These are phyloP conservation scores for Glaucidium brasilianum DNA, from an alignment of 2,113 vertebrate genomes.

Conservation along the genomic window DNA sequence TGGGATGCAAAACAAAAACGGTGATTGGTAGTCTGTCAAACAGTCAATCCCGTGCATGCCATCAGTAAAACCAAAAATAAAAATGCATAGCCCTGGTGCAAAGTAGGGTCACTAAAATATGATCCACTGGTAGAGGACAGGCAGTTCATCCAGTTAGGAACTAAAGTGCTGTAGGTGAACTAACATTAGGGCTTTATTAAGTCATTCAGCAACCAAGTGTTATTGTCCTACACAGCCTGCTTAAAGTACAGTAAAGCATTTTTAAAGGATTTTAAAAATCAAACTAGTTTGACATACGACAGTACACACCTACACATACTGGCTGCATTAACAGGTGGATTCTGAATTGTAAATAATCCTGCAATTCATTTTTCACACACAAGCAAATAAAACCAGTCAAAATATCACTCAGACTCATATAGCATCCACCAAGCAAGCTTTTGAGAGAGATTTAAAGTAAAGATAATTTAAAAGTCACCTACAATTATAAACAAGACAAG, in stretches of 20 bases:
- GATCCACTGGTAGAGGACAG: constrained; percentile 20
- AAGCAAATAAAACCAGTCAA: constrained; percentile 70
- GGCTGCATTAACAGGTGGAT: constrained; percentile 62
- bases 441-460: constrained; percentile 42
- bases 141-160: constrained; percentile 57
- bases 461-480: constrained; percentile 50
- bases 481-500: constrained; percentile 57
- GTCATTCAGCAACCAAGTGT: constrained; percentile 47
- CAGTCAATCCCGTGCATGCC: neutral
- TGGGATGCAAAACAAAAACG: neutral
- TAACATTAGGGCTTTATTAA: constrained; percentile 63
- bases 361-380: constrained; percentile 52
- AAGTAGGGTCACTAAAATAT: neutral
- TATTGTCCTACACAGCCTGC: constrained; percentile 50
- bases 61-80: neutral
- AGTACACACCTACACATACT: constrained; percentile 55
- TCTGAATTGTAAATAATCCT: constrained; percentile 58
- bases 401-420: constrained; percentile 64
- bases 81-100: neutral
- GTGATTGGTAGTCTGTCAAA: neutral
- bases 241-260: constrained; percentile 57
- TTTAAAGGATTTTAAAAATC: constrained; percentile 60
- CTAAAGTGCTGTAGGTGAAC: constrained; percentile 46
- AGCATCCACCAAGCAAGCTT: constrained; percentile 66
- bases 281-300: constrained; percentile 56